Percentiles rank a stretch among this genome's conserved stretches.
Evolutionary conservation across 2,888 invertebrate genomes (phyloP).

Genomic region (Xiphydria camelus): DNA sequence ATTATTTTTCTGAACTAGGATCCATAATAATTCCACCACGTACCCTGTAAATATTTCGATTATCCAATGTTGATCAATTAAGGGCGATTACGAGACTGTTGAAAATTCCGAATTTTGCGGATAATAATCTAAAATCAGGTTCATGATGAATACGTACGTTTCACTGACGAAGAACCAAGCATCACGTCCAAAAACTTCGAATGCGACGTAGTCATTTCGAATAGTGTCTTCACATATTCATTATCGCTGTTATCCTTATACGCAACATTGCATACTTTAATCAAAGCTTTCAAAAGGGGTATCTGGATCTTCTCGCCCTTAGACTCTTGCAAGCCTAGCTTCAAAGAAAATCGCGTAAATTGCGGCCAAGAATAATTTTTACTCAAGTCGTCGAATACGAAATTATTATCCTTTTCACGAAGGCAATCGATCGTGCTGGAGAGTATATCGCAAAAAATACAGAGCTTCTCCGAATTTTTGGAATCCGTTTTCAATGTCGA

Average conservation of each 20-base stretch:
- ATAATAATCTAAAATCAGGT: neutral
- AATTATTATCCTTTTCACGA: conserved; percentile 21
- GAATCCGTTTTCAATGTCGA: conserved; percentile 46
- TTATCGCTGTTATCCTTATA: conserved; percentile 61
- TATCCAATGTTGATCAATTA: conserved; percentile 55
- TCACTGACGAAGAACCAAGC: conserved; percentile 56
- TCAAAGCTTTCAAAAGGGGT: conserved; percentile 62
- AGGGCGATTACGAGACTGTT: too few relatives aligned
- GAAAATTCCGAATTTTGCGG: too few relatives aligned
- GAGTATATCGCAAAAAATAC: conserved; percentile 33
- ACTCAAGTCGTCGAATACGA: conserved; percentile 36
- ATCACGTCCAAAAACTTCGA: conserved; percentile 76
- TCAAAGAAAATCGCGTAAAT: conserved; percentile 63
- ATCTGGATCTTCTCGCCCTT: conserved; percentile 45
- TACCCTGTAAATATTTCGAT: conserved; percentile 68
- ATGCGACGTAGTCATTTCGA: conserved; percentile 77
- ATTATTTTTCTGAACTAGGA: conserved; percentile 67
- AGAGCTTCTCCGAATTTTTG: conserved; percentile 41
- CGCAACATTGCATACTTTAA: conserved; percentile 63
- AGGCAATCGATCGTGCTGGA: conserved; percentile 29
- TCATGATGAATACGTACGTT: conserved; percentile 39
- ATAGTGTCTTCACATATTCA: conserved; percentile 61
- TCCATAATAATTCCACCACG: conserved; percentile 68
- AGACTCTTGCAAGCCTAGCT: conserved; percentile 64
- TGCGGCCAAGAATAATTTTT: conserved; percentile 49